phyloP scores from a whole-genome alignment of 2,797 vertebrate genomes.

The Etheostoma perlongum region DNA sequence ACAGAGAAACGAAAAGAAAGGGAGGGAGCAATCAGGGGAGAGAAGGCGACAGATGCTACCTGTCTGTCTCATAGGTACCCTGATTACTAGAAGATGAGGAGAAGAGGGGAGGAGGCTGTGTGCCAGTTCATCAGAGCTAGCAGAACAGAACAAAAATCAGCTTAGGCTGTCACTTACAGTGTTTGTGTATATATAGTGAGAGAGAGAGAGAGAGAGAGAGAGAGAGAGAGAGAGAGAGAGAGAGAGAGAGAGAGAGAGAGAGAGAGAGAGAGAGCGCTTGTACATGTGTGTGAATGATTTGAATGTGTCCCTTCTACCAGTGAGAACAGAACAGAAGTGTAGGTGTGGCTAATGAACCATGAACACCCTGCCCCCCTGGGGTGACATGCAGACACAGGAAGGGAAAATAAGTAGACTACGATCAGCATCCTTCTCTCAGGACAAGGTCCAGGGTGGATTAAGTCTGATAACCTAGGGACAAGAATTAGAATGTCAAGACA shows the following conservation, averaged over 20 bases:
- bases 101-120: constrained; percentile 77
- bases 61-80: constrained; percentile 86
- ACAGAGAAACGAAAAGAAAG: constrained; percentile 55
- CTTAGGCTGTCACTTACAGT: not conserved
- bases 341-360: constrained; percentile 87
- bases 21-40: constrained; percentile 69
- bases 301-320: constrained; percentile 77
- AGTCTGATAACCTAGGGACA: constrained; percentile 62
- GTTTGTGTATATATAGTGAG: not conserved
- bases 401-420: constrained; percentile 40
- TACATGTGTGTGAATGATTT: constrained; percentile 45
- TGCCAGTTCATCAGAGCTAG: constrained; percentile 78
- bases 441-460: constrained; percentile 59
- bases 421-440: constrained; percentile 39
- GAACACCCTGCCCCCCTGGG: constrained; percentile 83
- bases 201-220: not conserved
- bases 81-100: constrained; percentile 85
- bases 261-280: too few species aligned
- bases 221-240: too few species aligned
- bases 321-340: constrained; percentile 85
- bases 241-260: not conserved
- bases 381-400: constrained; percentile 44
- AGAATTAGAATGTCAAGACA: constrained; percentile 78
- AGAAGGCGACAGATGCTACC: constrained; percentile 85
- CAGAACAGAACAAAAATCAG: constrained; percentile 68